Evolutionary conservation across 2,888 invertebrate species (phyloP), one percentile per base, ranked within the genome.

Genomic region (Zele albiditarsus): DNA sequence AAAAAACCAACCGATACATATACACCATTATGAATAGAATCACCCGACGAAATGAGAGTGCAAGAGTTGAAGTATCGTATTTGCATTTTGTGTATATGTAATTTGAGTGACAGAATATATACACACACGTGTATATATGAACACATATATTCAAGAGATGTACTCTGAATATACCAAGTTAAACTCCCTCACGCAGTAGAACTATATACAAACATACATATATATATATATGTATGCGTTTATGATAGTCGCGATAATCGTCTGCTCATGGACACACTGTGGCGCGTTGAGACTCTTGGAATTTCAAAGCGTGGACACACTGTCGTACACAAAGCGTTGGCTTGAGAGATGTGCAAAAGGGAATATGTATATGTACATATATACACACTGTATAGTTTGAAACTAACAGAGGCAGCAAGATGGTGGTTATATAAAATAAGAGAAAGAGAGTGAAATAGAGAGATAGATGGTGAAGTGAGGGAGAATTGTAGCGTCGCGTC

Each of bases 281-380:
- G 58, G 65, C 38, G 27, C 53, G 63, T 68, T 66, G 76, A 72
- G 58, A 69, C 69, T 70, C 74, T 63, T 63, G 60, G 69, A 70
- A 76, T 72, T 78, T 76, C 72, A 74, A 74, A 76, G 73, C 66
- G 70, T 71, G 63, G 65, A 57, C 69, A 62, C 62, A 46, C 73
- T 72, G 38, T 57, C 53, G 70, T 71, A 71, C 49, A 76, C 74
- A 72, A 75, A 76, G 71, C 71, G 73, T 46, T 42, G 73, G 42
- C 63, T 68, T 66, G 70, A 72, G 74, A 58, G 69, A 69, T 42
- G 69, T 38, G 57, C 57, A 23, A 23, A 58, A 62, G 71, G 42
- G 27, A 70, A 58, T n/a, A n/a, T n/a, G n/a, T 46, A n/a, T 5
- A n/a, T 46, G 20, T 53, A 53, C 8, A n/a, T 53, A 20, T 20